These are phyloP conservation scores for Kuschelorhynchus macadamiae DNA, from an alignment of 2,888 invertebrate genomes.

Conservation along the genomic window DNA sequence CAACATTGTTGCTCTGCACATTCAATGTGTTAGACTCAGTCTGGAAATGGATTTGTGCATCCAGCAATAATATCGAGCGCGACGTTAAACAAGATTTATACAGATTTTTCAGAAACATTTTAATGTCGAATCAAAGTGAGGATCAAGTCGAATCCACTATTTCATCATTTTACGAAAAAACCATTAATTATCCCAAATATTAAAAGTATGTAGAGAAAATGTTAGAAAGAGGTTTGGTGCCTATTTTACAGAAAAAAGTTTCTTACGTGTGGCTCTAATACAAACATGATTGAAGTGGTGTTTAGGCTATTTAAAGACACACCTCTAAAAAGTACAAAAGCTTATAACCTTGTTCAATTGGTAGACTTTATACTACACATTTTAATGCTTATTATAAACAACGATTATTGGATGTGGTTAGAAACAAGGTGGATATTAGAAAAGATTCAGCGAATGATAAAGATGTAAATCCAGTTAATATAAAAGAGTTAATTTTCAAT, in stretches of 20 bases:
- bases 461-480: conserved; percentile 9
- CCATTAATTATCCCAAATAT: no score
- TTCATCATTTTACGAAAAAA: no score
- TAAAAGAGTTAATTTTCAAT: conserved; percentile 14
- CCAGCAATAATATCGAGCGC: no score
- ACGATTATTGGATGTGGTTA: conserved; percentile 25
- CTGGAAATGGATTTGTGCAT: no score
- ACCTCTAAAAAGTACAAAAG: conserved; percentile 43
- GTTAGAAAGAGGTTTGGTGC: conserved; percentile 32
- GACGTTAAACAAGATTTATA: no score
- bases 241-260: conserved; percentile 29
- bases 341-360: conserved; percentile 36
- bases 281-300: conserved; percentile 41
- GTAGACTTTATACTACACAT: conserved; percentile 18
- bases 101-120: no score
- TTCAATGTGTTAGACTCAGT: no score
- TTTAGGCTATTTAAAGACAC: conserved; percentile 41
- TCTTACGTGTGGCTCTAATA: conserved; percentile 30
- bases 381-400: conserved; percentile 39
- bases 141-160: no score
- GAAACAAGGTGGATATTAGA: conserved; percentile 30
- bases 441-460: conserved; percentile 27
- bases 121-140: no score
- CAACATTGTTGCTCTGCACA: no score
- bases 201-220: no score